Percentiles rank a stretch among this genome's conserved stretches.
These are phyloP conservation scores for Myrmecophaga tridactyla DNA, from an alignment of 2,113 vertebrate species.

Conservation along the genomic window DNA sequence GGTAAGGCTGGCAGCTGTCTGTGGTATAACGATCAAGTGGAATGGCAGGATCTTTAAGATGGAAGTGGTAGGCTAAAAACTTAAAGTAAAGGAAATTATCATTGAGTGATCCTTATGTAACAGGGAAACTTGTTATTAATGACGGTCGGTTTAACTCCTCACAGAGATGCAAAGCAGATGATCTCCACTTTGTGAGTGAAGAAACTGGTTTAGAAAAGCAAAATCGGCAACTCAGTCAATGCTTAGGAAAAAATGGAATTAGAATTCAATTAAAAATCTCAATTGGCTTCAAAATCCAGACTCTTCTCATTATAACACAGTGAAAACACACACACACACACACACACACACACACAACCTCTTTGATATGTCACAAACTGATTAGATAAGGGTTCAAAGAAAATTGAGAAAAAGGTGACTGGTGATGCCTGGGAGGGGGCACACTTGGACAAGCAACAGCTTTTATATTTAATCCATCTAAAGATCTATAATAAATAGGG, in stretches of 20 bases:
- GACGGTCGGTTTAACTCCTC: background rate
- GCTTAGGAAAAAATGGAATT: background rate
- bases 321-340: background rate
- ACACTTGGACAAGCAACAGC: background rate
- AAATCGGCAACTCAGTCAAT: background rate
- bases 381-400: background rate
- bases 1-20: background rate
- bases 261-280: background rate
- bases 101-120: background rate
- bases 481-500: background rate
- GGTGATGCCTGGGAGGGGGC: background rate
- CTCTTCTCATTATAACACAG: background rate
- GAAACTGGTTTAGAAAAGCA: background rate
- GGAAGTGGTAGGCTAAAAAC: background rate
- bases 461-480: background rate
- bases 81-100: background rate
- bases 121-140: background rate
- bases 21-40: background rate
- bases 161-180: background rate
- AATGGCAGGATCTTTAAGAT: background rate
- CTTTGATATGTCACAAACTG: background rate
- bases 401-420: background rate
- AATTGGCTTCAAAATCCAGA: background rate
- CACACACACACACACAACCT: too few relatives aligned
- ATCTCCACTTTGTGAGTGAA: background rate